Base-by-base conservation (phyloP, 2,113 vertebrate genomes). In the Coregonus clupeaformis region DNA sequence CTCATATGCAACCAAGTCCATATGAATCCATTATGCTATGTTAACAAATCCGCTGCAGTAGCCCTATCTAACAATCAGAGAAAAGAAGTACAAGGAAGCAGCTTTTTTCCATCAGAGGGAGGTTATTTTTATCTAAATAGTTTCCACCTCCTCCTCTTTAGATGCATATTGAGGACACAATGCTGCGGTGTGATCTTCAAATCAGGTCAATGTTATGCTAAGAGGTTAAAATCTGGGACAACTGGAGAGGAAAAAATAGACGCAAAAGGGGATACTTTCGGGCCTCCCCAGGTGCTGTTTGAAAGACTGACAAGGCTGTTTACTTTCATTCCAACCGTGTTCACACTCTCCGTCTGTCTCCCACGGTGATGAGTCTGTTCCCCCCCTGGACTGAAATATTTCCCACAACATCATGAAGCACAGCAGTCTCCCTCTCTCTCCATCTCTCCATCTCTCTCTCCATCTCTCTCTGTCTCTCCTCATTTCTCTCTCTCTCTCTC, bases 191-290 rank as follows among this genome's bases (percentile, higher is more conserved):
- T 71, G 75, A 85, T 85, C 78, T 73, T 74, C 69, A 67, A 89
- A 85, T 80, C 85, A 77, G 88, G 85, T 87, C 87, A 83, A 74
- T 70, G 27, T 42, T 70, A 74, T 70, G 74, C 59, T 70, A 74
- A 32, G 64, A 72, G 75, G 32, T 60, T n/a, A 57, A 75, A 87
- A 89, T 85, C 83, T 85, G 82, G 86, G 83, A 82, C 87, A 82
- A 72, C 73, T 27, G 42, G 66, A 47, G 67, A 79, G 75, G 57
- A 75, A 80, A 62, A 65, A 65, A 65, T 47, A 14, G 20, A 55
- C 62, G 36, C 12, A 30, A 68, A 75, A 45, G 6, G 18, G 32
- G 68, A 13, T 9, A 18, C 57, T 52, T 69, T 59, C 42, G 59
- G 64, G 77, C 29, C 65, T 65, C 63, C 67, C 65, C 77, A 77